Evolutionary conservation across 2,888 invertebrate genomes (phyloP), one percentile per base, ranked within the genome.

Genomic region (Stegophylla sp.): DNA sequence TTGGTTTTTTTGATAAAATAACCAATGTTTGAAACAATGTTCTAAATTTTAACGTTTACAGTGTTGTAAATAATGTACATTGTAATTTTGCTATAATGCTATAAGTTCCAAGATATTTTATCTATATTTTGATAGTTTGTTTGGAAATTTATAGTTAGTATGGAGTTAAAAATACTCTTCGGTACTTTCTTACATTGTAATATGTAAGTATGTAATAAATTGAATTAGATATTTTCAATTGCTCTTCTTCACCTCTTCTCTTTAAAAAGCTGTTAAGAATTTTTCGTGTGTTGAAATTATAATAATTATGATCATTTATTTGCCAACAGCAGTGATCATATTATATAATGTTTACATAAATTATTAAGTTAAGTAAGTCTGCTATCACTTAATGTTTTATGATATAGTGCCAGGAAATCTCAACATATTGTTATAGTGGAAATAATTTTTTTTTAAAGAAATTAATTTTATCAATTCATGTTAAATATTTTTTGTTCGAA

Each of bases 341-440:
- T 51, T 64, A 75, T 75, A 63, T 51, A 26, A 51, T 75, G 75
- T 75, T 75, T 75, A 64, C 64, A 64, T 75, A 64, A 75, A 75
- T 75, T 75, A 64, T 75, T 75, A 64, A n/a, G 75, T 75, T 75
- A 75, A 75, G 75, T 66, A 66, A 76, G 64, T 66, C 64, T 66
- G 64, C 43, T 76, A 66, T 76, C 64, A 76, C 75, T 66, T 66
- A 43, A 64, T 53, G 64, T 76, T 76, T 13, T 23, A 66, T n/a
- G 64, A 43, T 66, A n/a, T 53, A n/a, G 66, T 76, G 75, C 64
- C 75, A 76, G 75, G 1, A 66, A 66, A 66, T 76, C 75, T 76
- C 51, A 76, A 66, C 51, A 76, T 76, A 76, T 53, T 53, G 64
- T 66, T 66, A n/a, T 76, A 53, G 23, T 64, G 75, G 41, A 66